Percentiles rank a stretch among this genome's conserved stretches.
These are phyloP conservation scores for Chironex yamaguchii DNA, from an alignment of 30 jellyfish, hydroid and myxozoan genomes.

Conservation along the genomic window DNA sequence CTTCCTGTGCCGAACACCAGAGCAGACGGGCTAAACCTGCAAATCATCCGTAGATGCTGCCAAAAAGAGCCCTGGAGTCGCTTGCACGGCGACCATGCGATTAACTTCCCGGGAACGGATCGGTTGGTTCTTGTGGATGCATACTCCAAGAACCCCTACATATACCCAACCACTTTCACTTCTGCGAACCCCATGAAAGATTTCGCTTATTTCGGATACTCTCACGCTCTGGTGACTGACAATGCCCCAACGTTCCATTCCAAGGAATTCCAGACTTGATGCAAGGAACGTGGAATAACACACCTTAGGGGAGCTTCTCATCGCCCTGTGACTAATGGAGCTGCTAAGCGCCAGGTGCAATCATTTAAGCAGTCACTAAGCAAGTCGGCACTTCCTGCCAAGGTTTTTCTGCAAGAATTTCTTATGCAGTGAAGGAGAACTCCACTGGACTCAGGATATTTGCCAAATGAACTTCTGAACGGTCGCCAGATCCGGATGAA, in stretches of 20 bases:
- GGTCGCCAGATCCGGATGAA: slow-evolving; percentile 11
- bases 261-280: slow-evolving; percentile 12
- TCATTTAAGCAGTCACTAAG: slow-evolving; percentile 2
- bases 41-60: slow-evolving; percentile 24
- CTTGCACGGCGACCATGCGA: slow-evolving; percentile 42
- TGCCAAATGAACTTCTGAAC: slow-evolving; percentile 30
- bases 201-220: slow-evolving; percentile 25
- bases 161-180: not conserved
- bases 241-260: slow-evolving; percentile 36
- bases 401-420: slow-evolving; percentile 6
- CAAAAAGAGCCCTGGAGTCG: slow-evolving; percentile 48
- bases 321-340: no score
- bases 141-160: slow-evolving; percentile 47
- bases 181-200: slow-evolving; percentile 2
- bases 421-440: slow-evolving; percentile 33
- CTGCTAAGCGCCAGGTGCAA: slow-evolving; percentile 27
- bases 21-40: slow-evolving; percentile 21
- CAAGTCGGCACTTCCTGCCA: slow-evolving; percentile 11
- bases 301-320: slow-evolving; percentile 49
- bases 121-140: slow-evolving; percentile 46
- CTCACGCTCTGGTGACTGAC: slow-evolving; percentile 45
- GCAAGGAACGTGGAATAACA: slow-evolving; percentile 9
- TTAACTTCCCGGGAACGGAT: slow-evolving; percentile 14
- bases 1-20: slow-evolving; percentile 49
- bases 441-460: slow-evolving; percentile 11